Conservation (phyloP, 1,140 invertebrate genomes). For the Aphaenogaster floridana region DNA sequence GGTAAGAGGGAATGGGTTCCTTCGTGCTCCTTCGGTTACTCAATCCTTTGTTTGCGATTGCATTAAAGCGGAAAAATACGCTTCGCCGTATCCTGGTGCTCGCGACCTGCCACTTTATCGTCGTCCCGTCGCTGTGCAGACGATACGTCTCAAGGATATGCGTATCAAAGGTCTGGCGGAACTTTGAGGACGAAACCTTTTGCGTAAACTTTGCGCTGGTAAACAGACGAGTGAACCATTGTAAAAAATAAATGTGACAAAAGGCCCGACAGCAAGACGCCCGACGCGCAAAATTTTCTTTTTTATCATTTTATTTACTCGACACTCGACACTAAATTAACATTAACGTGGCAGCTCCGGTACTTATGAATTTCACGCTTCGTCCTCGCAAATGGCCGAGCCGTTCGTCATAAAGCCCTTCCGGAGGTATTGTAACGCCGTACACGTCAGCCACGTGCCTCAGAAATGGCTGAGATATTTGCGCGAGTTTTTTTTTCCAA, state of each 20-base stretch:
- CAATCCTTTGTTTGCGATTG: constrained; percentile 52
- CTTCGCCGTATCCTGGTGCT: constrained; percentile 25
- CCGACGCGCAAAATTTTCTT: not conserved
- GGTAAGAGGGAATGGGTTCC: constrained; percentile 35
- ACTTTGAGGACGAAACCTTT: constrained; percentile 2
- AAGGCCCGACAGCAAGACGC: no score
- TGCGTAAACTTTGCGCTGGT: not conserved
- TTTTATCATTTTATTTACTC: constrained; percentile 17
- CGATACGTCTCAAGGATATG: constrained; percentile 27
- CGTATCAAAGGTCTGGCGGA: constrained; percentile 1
- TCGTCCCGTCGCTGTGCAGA: not conserved
- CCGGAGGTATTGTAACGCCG: constrained; percentile 40
- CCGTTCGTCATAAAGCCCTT: constrained; percentile 43
- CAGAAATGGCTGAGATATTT: constrained; percentile 52
- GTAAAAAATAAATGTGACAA: not conserved
- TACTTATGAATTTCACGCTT: constrained; percentile 44
- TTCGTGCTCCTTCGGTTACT: constrained; percentile 51
- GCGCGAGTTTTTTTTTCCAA: constrained; percentile 9
- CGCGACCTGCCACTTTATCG: constrained; percentile 42
- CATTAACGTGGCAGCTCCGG: constrained; percentile 2
- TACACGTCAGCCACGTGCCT: constrained; percentile 57
- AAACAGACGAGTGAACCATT: not conserved
- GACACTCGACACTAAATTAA: constrained; percentile 36
- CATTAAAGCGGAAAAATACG: constrained; percentile 63
- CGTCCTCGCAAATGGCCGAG: constrained; percentile 37